These are phyloP conservation scores for Argyra leucocephala DNA, from an alignment of 2,888 invertebrate species.

Conservation along the genomic window DNA sequence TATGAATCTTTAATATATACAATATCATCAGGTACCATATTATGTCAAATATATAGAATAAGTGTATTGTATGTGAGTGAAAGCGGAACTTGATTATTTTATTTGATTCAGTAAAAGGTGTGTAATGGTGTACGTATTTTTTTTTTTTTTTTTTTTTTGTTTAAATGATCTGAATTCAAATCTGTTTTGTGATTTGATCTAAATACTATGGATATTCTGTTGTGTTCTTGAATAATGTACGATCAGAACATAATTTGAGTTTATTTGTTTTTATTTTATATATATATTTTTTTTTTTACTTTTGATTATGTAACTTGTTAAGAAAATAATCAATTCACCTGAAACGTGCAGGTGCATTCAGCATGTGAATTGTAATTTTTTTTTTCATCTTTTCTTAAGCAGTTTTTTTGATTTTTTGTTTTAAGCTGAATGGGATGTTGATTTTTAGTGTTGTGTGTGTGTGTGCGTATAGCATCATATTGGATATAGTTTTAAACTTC, in stretches of 20 bases:
- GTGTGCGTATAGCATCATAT: no score
- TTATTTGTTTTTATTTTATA: neutral
- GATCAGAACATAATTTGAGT: neutral
- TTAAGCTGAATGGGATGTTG: neutral
- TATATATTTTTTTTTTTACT: no score
- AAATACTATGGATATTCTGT: neutral
- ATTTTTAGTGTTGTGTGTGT: neutral
- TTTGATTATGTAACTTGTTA: neutral
- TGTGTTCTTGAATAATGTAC: neutral
- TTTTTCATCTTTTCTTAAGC: neutral
- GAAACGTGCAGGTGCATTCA: slow-evolving; percentile 6
- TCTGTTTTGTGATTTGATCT: no score
- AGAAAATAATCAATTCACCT: neutral
- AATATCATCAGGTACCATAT: neutral
- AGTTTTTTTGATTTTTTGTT: neutral
- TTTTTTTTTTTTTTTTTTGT: no score
- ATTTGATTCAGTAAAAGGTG: no score
- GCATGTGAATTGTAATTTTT: neutral
- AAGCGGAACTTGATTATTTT: neutral
- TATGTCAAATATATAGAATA: neutral
- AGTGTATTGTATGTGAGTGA: neutral
- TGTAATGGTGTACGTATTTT: no score
- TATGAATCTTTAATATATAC: neutral
- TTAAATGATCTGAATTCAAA: no score
- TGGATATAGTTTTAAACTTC: neutral